These are phyloP conservation scores for Ochlodes sylvanus DNA, from an alignment of 2,888 invertebrate genomes.

Conservation along the genomic window DNA sequence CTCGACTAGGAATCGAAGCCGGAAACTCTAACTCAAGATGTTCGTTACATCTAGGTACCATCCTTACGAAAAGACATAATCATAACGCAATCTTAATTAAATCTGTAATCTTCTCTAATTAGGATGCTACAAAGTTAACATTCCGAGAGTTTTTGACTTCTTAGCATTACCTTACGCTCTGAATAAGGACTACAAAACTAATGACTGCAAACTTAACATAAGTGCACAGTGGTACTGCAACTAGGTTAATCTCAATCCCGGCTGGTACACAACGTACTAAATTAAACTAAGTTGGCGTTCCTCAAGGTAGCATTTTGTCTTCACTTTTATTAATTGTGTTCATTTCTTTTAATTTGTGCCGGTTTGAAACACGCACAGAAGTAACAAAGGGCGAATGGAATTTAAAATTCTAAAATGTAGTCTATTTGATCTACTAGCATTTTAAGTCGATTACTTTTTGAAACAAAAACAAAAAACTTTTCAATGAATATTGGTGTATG, in stretches of 20 bases:
- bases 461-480: background rate
- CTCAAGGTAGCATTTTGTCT: constrained; percentile 1
- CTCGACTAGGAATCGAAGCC: no score
- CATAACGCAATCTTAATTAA: no score
- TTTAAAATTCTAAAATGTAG: constrained; percentile 1
- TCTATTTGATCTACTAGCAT: background rate
- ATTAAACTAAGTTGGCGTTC: constrained; percentile 5
- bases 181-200: background rate
- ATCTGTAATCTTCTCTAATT: no score
- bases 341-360: background rate
- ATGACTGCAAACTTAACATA: background rate
- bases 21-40: no score
- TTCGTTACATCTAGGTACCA: no score
- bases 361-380: no score
- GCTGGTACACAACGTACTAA: background rate
- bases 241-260: constrained; percentile 6
- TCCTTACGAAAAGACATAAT: no score
- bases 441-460: constrained; percentile 6
- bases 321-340: background rate
- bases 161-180: background rate
- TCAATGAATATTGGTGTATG: background rate
- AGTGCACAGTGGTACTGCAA: background rate
- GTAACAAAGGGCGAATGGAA: background rate
- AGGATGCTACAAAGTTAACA: no score
- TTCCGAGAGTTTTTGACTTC: no score